Evolutionary conservation across 2,113 vertebrate species (phyloP), one percentile per base, ranked within the genome.

Genomic region (Hippolais icterina): DNA sequence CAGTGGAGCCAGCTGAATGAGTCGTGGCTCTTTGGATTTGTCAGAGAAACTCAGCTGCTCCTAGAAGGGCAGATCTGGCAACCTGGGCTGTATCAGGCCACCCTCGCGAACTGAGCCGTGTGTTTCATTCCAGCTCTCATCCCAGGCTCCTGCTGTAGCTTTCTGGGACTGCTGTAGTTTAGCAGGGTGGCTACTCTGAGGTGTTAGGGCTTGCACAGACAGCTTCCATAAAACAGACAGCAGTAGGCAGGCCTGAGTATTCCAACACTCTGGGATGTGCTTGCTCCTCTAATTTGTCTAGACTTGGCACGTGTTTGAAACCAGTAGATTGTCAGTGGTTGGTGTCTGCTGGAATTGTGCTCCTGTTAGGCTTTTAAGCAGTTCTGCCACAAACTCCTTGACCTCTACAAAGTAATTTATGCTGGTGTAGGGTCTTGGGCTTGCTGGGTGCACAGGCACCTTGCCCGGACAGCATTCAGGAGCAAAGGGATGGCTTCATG

Each of bases 391-490:
- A 68, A 93, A 78, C 72, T 74, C 20, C 18, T 57, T 39, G 64
- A 72, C 42, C 6, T 64, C 16, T 70, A 4, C 14, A 15, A 54
- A 68, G 47, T 42, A 27, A 1, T 12, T 65, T 18, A 9, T 2
- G 6, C 25, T 15, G 6, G 9, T 31, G 9, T 31, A 2, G 74
- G 29, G 31, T 27, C 15, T 18, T 29, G 65, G 56, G 33, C 47
- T 82, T 24, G 42, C 53, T 74, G 87, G 56, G 5, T 18, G 27
- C 5, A 4, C 29, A 11, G 86, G 31, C 15, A 22, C 41, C 61
- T 59, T 82, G 35, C 57, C 47, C 2, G 1, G 23, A 8, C 0
- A 0, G 22, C 31, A 1, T 23, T 87, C 8, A 3, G 50, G 37
- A 86, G 20, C 5, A 1, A 35, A 27, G 41, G 29, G 33, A 18